Conservation (phyloP, 2,797 vertebrate genomes). For the Geotria australis region DNA sequence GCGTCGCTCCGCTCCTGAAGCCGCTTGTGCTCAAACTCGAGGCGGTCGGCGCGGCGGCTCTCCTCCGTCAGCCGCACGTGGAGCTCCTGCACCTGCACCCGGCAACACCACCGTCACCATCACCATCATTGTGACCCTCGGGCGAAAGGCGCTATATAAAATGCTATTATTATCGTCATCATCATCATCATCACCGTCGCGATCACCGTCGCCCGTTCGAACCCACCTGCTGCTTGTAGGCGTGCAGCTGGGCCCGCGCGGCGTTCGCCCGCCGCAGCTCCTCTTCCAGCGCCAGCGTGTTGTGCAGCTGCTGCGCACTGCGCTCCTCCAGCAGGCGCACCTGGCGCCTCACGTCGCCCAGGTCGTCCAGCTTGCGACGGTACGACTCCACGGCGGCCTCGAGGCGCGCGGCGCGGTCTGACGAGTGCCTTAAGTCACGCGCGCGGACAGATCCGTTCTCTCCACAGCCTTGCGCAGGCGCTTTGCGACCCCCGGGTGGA, state of each 20-base stretch:
- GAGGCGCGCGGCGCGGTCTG: conserved; percentile 38
- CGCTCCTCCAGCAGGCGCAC: conserved; percentile 60
- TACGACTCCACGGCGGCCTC: conserved; percentile 45
- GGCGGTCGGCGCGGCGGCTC: conserved; percentile 54
- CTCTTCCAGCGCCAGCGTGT: conserved; percentile 58
- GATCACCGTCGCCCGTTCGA: no score
- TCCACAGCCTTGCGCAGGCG: no score
- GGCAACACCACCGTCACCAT: neutral
- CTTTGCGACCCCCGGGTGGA: no score
- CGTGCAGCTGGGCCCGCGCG: conserved; percentile 34
- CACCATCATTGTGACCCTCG: no score
- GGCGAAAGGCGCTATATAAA: no score
- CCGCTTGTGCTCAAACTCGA: conserved; percentile 56
- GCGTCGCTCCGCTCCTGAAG: conserved; percentile 44
- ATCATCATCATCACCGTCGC: no score
- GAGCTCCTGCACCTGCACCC: conserved; percentile 36
- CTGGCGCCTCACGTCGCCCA: conserved; percentile 46
- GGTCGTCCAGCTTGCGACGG: conserved; percentile 42
- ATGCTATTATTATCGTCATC: no score
- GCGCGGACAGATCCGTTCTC: no score
- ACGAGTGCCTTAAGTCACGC: conserved; percentile 33
- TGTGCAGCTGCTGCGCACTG: conserved; percentile 44
- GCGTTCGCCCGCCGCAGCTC: conserved; percentile 39
- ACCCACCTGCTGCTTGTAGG: conserved; percentile 36
- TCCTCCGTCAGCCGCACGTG: conserved; percentile 32